These are phyloP conservation scores for Lethrus apterus DNA, from an alignment of 1,140 invertebrate genomes.

Conservation along the genomic window DNA sequence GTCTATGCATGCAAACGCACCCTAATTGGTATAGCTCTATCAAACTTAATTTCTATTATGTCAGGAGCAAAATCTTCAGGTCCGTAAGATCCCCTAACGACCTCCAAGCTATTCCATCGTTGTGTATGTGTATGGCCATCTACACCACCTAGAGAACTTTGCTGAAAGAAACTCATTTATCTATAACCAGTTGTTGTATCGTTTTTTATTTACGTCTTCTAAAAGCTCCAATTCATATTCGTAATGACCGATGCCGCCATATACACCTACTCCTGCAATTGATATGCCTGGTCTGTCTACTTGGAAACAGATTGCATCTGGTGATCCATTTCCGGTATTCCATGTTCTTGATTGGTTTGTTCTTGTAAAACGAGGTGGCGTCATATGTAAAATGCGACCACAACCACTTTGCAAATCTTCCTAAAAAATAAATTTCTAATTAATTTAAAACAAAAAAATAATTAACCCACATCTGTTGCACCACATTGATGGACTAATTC, in stretches of 20 bases:
- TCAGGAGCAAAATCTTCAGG: constrained; percentile 70
- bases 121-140: constrained; percentile 50
- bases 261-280: constrained; percentile 83
- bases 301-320: constrained; percentile 89
- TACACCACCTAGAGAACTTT: constrained; percentile 35
- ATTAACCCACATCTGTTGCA: constrained; percentile 46
- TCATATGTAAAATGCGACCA: constrained; percentile 68
- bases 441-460: constrained; percentile 9
- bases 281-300: constrained; percentile 86
- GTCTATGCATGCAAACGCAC: too few species aligned
- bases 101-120: constrained; percentile 68
- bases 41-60: constrained; percentile 86
- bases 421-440: constrained; percentile 31
- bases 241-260: constrained; percentile 77
- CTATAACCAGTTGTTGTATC: too few species aligned
- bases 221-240: constrained; percentile 89
- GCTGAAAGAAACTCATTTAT: too few species aligned
- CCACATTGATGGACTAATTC: constrained; percentile 79
- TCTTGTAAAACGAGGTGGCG: constrained; percentile 83
- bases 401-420: constrained; percentile 58
- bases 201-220: constrained; percentile 67
- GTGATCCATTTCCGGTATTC: constrained; percentile 95
- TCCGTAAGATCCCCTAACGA: constrained; percentile 63
- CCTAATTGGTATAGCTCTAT: constrained; percentile 78
- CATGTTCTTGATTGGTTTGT: constrained; percentile 84